These are phyloP conservation scores for Eueides isabella DNA, from an alignment of 1,140 invertebrate species.

Conservation along the genomic window DNA sequence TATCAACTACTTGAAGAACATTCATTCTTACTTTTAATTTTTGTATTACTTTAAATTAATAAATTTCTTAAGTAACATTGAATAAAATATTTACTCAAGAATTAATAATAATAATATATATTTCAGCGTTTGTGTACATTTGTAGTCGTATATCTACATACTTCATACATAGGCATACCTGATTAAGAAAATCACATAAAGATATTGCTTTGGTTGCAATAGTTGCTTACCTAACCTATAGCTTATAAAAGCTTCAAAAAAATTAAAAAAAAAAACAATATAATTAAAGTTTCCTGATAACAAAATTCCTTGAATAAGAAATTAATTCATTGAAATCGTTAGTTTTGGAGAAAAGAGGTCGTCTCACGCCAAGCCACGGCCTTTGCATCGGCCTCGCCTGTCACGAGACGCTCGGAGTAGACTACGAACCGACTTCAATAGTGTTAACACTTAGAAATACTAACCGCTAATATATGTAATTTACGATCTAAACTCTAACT, in stretches of 20 bases:
- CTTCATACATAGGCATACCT: too few relatives aligned
- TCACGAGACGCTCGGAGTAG: slow-evolving; percentile 14
- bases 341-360: slow-evolving; percentile 15
- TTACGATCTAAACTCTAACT: too few relatives aligned
- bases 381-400: slow-evolving; percentile 15
- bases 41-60: neutral
- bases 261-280: too few relatives aligned
- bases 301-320: neutral
- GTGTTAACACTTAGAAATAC: neutral
- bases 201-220: too few relatives aligned
- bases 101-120: too few relatives aligned
- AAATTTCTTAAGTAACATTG: neutral
- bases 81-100: too few relatives aligned
- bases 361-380: slow-evolving; percentile 20
- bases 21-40: neutral
- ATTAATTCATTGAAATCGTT: neutral
- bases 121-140: too few relatives aligned
- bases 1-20: neutral
- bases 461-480: neutral
- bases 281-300: too few relatives aligned
- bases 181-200: too few relatives aligned
- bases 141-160: too few relatives aligned
- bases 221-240: neutral
- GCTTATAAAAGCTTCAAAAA: too few relatives aligned
- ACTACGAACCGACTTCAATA: neutral